Evolutionary conservation across 2,888 invertebrate genomes (phyloP), one percentile per base, ranked within the genome.

Genomic region (Chymomyza fuscimana): DNA sequence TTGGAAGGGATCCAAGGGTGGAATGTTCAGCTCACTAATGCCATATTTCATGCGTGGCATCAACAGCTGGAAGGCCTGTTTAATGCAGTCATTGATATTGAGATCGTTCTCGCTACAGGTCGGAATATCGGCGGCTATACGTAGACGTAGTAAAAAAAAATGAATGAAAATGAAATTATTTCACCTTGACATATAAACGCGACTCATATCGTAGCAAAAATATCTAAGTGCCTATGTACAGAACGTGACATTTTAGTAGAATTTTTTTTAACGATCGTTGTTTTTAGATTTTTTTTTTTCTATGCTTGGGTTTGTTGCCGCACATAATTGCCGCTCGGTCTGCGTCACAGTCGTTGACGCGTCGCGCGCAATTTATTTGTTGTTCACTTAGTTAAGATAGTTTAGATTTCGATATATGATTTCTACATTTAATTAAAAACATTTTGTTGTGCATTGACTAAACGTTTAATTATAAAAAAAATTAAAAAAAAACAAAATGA

Each of bases 11-110:
- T 92, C 92, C 56, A 91, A 76, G 25, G 91, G 80, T 54, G 90
- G 92, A 69, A 92, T 89, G 52, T 90, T 90, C 4, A 91, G 82
- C 32, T 86, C 83, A 58, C 82, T 81, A 72, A 91, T 89, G 68
- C 92, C 92, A 75, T 90, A 79, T 82, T 89, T 86, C 15, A 87
- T 70, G 40, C 90, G 90, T 9, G 90, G 90, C 16, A 94, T 79
- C 51, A 94, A 93, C 15, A 91, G 86, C 82, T 93, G 93, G 4
- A 94, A 92, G 2, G 93, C 93, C 15, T 93, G 93, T 68, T 92
- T 91, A 36, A 95, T 89, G 79, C 95, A 95, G 64, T 93, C 93
- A 81, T 94, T 94, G 12, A 94, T 91, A 59, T 94, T 93, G n/a
- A 92, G 92, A 65, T 94, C 93, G 79, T 93, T 92, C 73, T 93